Conservation (phyloP, 1,140 invertebrate species). For the Drosophila azteca region DNA sequence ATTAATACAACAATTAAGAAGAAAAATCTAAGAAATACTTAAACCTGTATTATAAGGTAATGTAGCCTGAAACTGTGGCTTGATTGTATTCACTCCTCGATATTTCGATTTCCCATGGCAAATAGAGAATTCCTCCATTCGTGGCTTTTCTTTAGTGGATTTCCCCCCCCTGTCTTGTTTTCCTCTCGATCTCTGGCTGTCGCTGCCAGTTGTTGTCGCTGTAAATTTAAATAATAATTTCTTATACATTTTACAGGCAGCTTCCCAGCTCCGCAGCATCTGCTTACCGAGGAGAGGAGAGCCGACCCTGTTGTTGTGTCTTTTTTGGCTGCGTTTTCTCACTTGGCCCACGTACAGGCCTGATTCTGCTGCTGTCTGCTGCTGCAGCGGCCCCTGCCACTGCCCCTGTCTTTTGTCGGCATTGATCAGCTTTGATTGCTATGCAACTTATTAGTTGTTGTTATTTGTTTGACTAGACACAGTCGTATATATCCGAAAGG, state of each 20-base stretch:
- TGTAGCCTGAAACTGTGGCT: no score
- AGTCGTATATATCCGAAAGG: conserved; percentile 65
- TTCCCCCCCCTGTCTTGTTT: conserved; percentile 4
- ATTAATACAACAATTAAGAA: no score
- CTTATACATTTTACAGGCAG: conserved; percentile 42
- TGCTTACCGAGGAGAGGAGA: background rate
- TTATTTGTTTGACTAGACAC: conserved; percentile 82
- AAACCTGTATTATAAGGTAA: no score
- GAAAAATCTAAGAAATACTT: no score
- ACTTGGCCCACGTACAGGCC: conserved; percentile 50
- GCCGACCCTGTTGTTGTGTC: conserved; percentile 3
- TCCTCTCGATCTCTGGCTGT: conserved; percentile 44
- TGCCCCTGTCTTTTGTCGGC: conserved; percentile 63
- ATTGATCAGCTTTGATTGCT: conserved; percentile 71
- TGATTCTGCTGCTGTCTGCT: conserved; percentile 4
- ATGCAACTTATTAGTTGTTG: conserved; percentile 81
- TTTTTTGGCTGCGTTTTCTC: conserved; percentile 53
- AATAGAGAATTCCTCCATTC: background rate
- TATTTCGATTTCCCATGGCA: no score
- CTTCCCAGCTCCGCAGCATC: background rate
- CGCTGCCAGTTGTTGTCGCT: conserved; percentile 51
- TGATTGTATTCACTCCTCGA: no score
- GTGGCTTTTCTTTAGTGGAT: background rate
- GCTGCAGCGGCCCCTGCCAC: conserved; percentile 13
- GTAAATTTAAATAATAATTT: conserved; percentile 80